Evolutionary conservation across 2,888 invertebrate species (phyloP), one percentile per base, ranked within the genome.

Genomic region (Phania funesta): DNA sequence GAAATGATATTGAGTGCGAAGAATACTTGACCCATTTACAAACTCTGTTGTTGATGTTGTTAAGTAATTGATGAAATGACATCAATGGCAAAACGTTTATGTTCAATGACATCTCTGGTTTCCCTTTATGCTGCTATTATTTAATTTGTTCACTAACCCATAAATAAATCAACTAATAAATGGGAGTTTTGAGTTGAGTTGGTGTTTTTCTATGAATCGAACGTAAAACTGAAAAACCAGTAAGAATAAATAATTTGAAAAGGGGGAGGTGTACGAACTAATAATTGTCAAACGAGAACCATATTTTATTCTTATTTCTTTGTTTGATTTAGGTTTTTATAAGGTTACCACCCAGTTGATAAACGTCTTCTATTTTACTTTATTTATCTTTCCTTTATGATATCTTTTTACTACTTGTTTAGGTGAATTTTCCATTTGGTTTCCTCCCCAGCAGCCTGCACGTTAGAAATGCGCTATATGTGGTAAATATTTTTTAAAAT

Each of bases 1-100:
- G 32, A 32, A 56, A 62, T 52, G 16, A 7, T 58, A 35, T 52
- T 52, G 9, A n/a, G 13, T 26, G 13, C 8, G 29, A n/a, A 20
- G 3, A 41, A 46, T 24, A 24, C 56, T 65, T 58, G 29, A n/a
- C 44, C 26, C 32, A 52, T 44, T 29, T 65, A 50, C 13, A 22
- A 24, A 56, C 7, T 67, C 29, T 50, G 9, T 22, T 64, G 29
- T 70, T 58, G 38, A 58, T 70, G 77, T 78, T 70, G 68, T 77
- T 74, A 64, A 82, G 64, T 78, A 74, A 74, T 78, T 82, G 77
- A 82, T 64, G 77, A 74, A 82, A 74, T 78, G 68, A 78, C 77
- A 78, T 82, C 74, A 82, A 82, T 52, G 68, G 64, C 64, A 74
- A 82, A 82, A 78, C 64, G 78, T 78, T 80, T 65, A 48, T 38